phyloP scores from a whole-genome alignment of 1,140 invertebrate genomes.

The Megalonaias nervosa region DNA sequence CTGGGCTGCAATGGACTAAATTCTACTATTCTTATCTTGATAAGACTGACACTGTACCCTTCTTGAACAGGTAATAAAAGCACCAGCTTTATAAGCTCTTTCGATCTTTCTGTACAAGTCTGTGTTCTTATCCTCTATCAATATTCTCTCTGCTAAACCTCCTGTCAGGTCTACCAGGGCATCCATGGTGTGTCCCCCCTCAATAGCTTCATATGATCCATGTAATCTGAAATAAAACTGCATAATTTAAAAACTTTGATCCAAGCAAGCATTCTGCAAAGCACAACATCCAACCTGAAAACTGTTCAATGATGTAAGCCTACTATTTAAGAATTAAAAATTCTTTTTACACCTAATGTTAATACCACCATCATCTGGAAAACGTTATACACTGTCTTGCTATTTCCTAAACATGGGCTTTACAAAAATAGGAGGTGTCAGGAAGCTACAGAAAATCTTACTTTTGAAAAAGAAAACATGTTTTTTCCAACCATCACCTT shows the following conservation, averaged over 20 bases:
- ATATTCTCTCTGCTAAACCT: conserved; percentile 64
- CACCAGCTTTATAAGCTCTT: conserved; percentile 57
- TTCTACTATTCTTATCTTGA: background rate
- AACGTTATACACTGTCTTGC: too few species aligned
- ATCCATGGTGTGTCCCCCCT: conserved; percentile 63
- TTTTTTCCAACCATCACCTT: too few species aligned
- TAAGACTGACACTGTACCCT: conserved; percentile 44
- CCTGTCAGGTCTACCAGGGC: conserved; percentile 66
- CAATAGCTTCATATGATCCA: conserved; percentile 63
- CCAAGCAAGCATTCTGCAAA: background rate
- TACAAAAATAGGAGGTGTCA: too few species aligned
- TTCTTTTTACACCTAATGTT: too few species aligned
- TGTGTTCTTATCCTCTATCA: conserved; percentile 62
- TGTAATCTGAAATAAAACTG: conserved; percentile 45
- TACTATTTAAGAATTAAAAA: too few species aligned
- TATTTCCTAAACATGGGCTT: too few species aligned
- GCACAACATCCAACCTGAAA: too few species aligned
- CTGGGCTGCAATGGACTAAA: background rate
- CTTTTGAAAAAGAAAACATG: too few species aligned
- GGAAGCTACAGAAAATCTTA: too few species aligned
- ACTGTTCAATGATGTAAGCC: too few species aligned
- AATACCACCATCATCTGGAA: too few species aligned
- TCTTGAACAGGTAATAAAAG: conserved; percentile 68
- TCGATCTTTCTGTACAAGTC: conserved; percentile 59
- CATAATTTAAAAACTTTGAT: background rate